A percentile compares a stretch with the other conserved stretches of the same genome.
Evolutionary conservation across 1,140 invertebrate genomes (phyloP).

Genomic region (Drosophila eugracilis): DNA sequence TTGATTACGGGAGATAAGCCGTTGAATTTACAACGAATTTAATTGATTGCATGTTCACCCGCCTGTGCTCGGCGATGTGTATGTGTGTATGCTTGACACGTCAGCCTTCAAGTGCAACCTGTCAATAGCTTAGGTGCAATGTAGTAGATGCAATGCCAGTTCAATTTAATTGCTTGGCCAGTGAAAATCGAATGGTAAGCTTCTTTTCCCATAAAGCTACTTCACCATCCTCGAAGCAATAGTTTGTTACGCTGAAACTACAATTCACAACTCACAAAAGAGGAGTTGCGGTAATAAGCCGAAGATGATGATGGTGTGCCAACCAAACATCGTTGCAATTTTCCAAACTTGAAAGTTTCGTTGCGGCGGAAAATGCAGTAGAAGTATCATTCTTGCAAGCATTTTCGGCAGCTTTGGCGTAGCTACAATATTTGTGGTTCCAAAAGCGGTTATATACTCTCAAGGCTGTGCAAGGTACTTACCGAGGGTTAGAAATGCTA

Average conservation of each 20-base stretch:
- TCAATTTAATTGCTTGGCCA: conserved; percentile 71
- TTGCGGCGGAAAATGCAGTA: conserved; percentile 5
- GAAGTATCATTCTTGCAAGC: conserved; percentile 31
- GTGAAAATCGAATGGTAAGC: conserved; percentile 14
- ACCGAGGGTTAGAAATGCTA: not conserved
- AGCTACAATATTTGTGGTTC: conserved; percentile 51
- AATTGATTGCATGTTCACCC: conserved; percentile 80
- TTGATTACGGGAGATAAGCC: conserved; percentile 81
- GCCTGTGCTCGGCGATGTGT: conserved; percentile 20
- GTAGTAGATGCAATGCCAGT: conserved; percentile 32
- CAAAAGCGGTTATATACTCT: conserved; percentile 31
- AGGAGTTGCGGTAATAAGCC: conserved; percentile 65
- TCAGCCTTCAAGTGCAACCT: conserved; percentile 69
- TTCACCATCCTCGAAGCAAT: conserved; percentile 20
- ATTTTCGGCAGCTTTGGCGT: conserved; percentile 36
- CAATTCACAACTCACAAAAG: conserved; percentile 42
- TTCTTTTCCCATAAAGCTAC: conserved; percentile 19
- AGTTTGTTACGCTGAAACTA: conserved; percentile 47
- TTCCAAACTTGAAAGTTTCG: conserved; percentile 19
- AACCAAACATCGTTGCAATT: conserved; percentile 23
- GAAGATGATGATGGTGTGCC: conserved; percentile 57
- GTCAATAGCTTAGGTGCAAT: conserved; percentile 69
- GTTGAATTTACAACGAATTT: conserved; percentile 83
- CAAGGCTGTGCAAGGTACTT: not conserved
- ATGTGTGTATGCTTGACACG: conserved; percentile 15